phyloP scores from a whole-genome alignment of 2,888 invertebrate species.

The Allygus modestus region DNA sequence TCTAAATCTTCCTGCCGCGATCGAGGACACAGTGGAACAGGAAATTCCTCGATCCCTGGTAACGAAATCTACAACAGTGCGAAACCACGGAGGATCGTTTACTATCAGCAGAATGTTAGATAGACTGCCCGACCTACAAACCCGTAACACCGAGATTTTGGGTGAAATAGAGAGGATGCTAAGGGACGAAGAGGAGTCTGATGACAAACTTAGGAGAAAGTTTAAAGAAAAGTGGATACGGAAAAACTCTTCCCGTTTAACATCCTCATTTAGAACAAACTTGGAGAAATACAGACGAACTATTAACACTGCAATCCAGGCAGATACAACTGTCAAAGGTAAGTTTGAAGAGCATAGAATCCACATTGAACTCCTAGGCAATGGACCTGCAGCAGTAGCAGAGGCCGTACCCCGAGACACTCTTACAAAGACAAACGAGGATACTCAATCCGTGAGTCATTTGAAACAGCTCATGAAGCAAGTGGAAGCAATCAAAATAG shows the following conservation, averaged over 20 bases:
- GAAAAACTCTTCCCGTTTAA: conserved; percentile 91
- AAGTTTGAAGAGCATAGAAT: conserved; percentile 88
- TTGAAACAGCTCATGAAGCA: conserved; percentile 87
- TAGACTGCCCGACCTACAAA: conserved; percentile 93
- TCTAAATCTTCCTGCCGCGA: conserved; percentile 96
- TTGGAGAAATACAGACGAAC: conserved; percentile 94
- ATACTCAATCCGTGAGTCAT: conserved; percentile 78
- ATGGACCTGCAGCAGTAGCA: conserved; percentile 83
- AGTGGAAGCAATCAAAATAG: conserved; percentile 91
- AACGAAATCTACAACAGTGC: conserved; percentile 89
- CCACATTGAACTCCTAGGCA: conserved; percentile 90
- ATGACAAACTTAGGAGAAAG: conserved; percentile 90
- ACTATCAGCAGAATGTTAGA: conserved; percentile 85
- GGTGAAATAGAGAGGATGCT: conserved; percentile 93
- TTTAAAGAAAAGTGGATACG: conserved; percentile 96
- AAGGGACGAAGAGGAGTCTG: conserved; percentile 94
- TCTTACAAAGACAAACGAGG: conserved; percentile 63
- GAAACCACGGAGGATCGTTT: conserved; percentile 79
- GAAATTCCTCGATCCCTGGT: conserved; percentile 92
- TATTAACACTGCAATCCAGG: conserved; percentile 90
- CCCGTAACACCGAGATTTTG: conserved; percentile 95
- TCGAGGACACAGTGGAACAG: conserved; percentile 87
- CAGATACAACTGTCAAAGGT: conserved; percentile 86
- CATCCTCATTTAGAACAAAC: conserved; percentile 92
- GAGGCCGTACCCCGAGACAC: conserved; percentile 80